Conservation (phyloP, 2,113 vertebrate genomes). For the Heterochromis multidens region DNA sequence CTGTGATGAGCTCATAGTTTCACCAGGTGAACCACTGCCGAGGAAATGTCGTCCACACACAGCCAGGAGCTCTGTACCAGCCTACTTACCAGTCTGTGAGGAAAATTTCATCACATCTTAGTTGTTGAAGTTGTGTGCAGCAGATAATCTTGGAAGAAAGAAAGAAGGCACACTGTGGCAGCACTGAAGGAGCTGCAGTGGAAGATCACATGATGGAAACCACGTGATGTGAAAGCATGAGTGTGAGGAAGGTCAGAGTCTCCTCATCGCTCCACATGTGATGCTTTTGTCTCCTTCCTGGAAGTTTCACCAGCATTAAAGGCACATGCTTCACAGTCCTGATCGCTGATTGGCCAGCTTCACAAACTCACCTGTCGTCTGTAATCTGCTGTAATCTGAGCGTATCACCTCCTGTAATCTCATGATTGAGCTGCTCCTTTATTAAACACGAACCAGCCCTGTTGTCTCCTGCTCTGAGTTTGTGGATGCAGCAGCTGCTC, state of each 20-base stretch:
- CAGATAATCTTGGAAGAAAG: not conserved
- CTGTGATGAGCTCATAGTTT: not conserved
- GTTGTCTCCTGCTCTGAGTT: not conserved
- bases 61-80: not conserved
- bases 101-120: too few species aligned
- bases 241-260: not conserved
- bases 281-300: not conserved
- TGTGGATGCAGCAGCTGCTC: not conserved
- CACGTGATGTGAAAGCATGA: not conserved
- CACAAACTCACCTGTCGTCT: not conserved
- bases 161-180: not conserved
- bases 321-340: too few species aligned
- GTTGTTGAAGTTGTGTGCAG: not conserved
- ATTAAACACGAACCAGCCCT: not conserved
- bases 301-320: too few species aligned
- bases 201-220: not conserved
- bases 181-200: too few species aligned
- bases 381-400: not conserved
- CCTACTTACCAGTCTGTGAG: too few species aligned
- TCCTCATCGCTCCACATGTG: not conserved
- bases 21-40: too few species aligned
- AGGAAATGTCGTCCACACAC: too few species aligned
- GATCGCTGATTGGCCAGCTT: not conserved
- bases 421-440: not conserved
- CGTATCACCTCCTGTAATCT: not conserved